Percentiles rank a stretch among this genome's conserved stretches.
Conservation (phyloP, 2,113 vertebrate genomes). For the Phyllopteryx taeniolatus region DNA sequence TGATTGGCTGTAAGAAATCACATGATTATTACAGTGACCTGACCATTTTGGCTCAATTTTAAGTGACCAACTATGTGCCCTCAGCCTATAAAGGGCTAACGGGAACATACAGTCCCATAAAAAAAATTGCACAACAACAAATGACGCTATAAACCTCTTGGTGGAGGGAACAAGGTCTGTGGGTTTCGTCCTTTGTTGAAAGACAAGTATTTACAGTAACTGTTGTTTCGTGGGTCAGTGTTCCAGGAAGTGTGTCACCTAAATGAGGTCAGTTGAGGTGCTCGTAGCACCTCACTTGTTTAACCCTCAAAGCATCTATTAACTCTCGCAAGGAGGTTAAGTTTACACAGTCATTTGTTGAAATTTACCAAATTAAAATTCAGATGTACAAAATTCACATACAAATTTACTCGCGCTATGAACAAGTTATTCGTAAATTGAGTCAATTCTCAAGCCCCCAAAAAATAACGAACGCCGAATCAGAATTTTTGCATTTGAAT, state of each 20-base stretch:
- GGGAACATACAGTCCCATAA: background rate
- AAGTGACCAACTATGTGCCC: no score
- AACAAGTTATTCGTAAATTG: no score
- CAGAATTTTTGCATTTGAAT: no score
- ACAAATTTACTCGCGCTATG: no score
- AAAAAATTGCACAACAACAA: background rate
- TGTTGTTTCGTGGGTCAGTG: background rate
- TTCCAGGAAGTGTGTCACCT: background rate
- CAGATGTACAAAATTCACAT: background rate
- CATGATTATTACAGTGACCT: background rate
- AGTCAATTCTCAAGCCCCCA: no score
- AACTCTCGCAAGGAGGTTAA: background rate
- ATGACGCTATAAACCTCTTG: background rate
- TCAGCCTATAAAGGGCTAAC: background rate
- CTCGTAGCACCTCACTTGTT: background rate
- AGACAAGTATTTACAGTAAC: background rate
- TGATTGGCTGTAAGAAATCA: background rate
- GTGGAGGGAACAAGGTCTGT: background rate
- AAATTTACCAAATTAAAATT: background rate
- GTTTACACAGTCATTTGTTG: background rate
- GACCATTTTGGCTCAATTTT: no score
- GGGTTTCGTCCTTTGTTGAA: background rate
- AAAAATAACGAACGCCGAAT: no score
- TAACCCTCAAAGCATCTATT: background rate
- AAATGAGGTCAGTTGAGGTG: background rate